Evolutionary conservation across 2,888 invertebrate species (phyloP), one percentile per base, ranked within the genome.

Genomic region (Sarcophaga variegata): DNA sequence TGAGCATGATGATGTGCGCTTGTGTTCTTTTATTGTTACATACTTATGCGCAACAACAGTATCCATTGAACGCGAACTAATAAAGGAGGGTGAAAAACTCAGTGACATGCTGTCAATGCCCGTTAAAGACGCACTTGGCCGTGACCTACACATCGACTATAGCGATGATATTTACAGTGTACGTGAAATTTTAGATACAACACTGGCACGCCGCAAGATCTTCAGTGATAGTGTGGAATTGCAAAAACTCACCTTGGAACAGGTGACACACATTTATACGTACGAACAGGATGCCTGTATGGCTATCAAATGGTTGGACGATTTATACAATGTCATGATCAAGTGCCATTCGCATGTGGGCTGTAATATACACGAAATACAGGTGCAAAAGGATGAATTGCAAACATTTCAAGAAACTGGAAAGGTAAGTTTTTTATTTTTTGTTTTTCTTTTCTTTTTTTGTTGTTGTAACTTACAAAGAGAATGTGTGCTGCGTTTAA

Each of bases 391-490:
- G 93, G 95, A 96, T 86, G 96, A 97, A 89, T 95, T 96, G 91
- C 95, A 95, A 91, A 95, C 95, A 86, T 96, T 97, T 92, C 96
- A 97, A 92, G 96, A 96, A 91, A 97, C 97, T 70, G 97, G 97
- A 69, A 95, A 96, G 94, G 97, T 97, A 93, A 93, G 92, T 92
- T 76, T 54, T 20, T 14, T 12, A n/a, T 6, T 47, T 47, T 8
- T 1, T 70, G 5, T 59, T 22, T 72, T 47, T 20, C 2, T 77
- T 76, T 62, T 20, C 22, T 62, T 17, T 62, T 62, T 62, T 12
- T 17, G 4, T 25, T 6, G 1, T 17, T 17, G 17, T 17, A 37
- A 37, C 37, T 37, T 37, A 37, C 45, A 69, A 78, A 67, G 25
- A 47, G 49, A 54, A 45, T 37, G 70, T 49, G 76, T 17, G 47